A percentile compares a stretch with the other conserved stretches of the same genome.
Evolutionary conservation across 35 echinoderm and acorn worm species (phyloP).

Genomic region (Lytechinus variegatus): DNA sequence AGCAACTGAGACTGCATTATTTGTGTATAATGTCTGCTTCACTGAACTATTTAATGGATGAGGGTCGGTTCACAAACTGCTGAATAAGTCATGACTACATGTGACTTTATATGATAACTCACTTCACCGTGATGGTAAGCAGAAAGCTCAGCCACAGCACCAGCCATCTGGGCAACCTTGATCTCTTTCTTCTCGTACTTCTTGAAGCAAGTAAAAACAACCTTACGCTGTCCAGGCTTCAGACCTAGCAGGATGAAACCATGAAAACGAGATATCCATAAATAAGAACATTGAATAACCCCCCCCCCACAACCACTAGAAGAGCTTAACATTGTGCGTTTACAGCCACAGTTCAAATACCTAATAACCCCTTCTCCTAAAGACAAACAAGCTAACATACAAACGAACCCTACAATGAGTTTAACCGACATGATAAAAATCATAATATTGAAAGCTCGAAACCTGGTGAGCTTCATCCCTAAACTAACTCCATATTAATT

Average conservation of each 20-base stretch:
- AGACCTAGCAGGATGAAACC: conserved; percentile 58
- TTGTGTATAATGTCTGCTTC: too few relatives aligned
- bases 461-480: too few relatives aligned
- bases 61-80: too few relatives aligned
- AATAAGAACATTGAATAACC: too few relatives aligned
- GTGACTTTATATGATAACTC: conserved; percentile 12
- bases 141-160: conserved; percentile 80
- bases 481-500: too few relatives aligned
- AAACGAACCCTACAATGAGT: too few relatives aligned
- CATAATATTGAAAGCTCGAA: too few relatives aligned
- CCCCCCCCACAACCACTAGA: neutral
- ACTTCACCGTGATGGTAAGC: conserved; percentile 94
- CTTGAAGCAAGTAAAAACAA: conserved; percentile 77
- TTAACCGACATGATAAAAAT: too few relatives aligned
- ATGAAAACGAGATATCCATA: neutral
- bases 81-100: neutral
- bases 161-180: conserved; percentile 91
- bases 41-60: too few relatives aligned
- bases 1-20: too few relatives aligned
- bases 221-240: conserved; percentile 85
- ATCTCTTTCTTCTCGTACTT: conserved; percentile 87
- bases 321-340: neutral
- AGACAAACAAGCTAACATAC: too few relatives aligned
- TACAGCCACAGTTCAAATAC: neutral
- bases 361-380: too few relatives aligned